Evolutionary conservation across 2,797 vertebrate species (phyloP), one percentile per base, ranked within the genome.

Genomic region (Sorex maritimensis): DNA sequence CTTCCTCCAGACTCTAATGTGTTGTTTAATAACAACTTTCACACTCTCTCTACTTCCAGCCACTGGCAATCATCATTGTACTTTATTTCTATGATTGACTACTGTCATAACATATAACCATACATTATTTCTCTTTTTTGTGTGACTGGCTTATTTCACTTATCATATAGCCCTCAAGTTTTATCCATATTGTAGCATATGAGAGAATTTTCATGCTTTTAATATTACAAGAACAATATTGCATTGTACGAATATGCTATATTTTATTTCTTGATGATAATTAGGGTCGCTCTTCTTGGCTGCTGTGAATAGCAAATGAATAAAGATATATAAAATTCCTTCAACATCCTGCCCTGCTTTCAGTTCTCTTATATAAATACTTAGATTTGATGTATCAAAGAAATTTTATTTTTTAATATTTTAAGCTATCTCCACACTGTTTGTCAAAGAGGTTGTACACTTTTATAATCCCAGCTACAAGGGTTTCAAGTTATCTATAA

Each of bases 61-160:
- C 28, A 10, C n/a, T 15, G 10, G 68, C 7, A 85, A 85, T 30
- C 17, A 75, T 23, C 10, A 61, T 75, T 81, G 49, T 49, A 68
- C 19, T 90, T 74, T 69, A 38, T 75, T 74, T 81, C 21, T 81
- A 84, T 79, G 21, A 65, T 41, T 52, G 26, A 87, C 44, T 87
- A 63, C 75, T 82, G 71, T 21, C 5, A 28, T 87, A 75, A 14
- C 75, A 28, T 46, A 23, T 23, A 88, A 55, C 67, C 28, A 88
- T 61, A 83, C 2, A 30, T 5, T 73, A 72, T 74, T 87, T 90
- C 58, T 68, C 24, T 44, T 79, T 92, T 79, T 55, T 44, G 34
- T 44, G 69, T 84, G 67, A 69, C 17, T n/a, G 44, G 19, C 9
- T 79, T 80, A 84, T 75, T 91, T 84, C 84, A 88, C 74, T 75